Percentiles rank a stretch among this genome's conserved stretches.
phyloP scores from a whole-genome alignment of 2,888 invertebrate species.

The Polylopha cassiicola region DNA sequence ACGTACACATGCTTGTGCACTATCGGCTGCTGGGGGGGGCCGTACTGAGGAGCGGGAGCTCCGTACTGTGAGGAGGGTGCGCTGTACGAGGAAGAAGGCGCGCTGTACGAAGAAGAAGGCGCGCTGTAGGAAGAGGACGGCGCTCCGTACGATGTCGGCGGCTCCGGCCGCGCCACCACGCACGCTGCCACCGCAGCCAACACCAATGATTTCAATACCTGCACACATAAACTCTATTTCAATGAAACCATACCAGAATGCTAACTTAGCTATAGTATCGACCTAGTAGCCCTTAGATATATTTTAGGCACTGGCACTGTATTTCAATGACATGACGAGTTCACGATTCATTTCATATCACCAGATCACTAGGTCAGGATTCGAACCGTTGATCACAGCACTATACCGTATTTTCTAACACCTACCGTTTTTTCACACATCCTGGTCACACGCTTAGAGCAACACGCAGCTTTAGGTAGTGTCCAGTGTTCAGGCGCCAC shows the following conservation, averaged over 20 bases:
- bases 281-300: not conserved
- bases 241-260: constrained; percentile 10
- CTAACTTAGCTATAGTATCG: constrained; percentile 2
- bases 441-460: constrained; percentile 51
- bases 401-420: constrained; percentile 33
- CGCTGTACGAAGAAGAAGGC: constrained; percentile 62
- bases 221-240: constrained; percentile 48
- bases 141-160: constrained; percentile 77
- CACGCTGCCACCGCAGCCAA: constrained; percentile 61
- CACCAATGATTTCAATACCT: constrained; percentile 67
- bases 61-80: constrained; percentile 64
- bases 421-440: constrained; percentile 74
- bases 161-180: constrained; percentile 74
- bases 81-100: constrained; percentile 68
- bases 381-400: constrained; percentile 28
- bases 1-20: constrained; percentile 95
- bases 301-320: constrained; percentile 25
- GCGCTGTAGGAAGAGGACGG: constrained; percentile 69
- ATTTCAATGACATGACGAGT: constrained; percentile 18
- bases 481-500: constrained; percentile 65
- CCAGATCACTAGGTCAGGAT: constrained; percentile 45
- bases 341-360: constrained; percentile 27
- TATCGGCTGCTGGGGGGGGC: constrained; percentile 84
- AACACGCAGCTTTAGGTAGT: constrained; percentile 55
- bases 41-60: constrained; percentile 80